These are phyloP conservation scores for Enteromius paludinosus DNA, from an alignment of 2,797 vertebrate species.

Conservation along the genomic window DNA sequence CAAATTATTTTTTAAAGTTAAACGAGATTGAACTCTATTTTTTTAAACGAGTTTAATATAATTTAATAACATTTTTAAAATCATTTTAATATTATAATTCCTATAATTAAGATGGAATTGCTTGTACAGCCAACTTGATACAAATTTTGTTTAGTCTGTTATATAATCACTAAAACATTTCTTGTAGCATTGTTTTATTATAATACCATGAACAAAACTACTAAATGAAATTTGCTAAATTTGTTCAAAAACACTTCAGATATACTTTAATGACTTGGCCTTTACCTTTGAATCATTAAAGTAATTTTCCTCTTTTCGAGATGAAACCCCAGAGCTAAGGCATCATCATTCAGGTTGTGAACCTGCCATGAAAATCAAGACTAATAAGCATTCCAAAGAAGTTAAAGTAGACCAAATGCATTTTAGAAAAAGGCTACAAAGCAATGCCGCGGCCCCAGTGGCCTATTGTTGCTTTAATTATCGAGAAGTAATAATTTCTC, in stretches of 20 bases:
- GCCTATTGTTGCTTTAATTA: slow-evolving; percentile 23
- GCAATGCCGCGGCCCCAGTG: neutral
- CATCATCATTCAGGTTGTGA: neutral
- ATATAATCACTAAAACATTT: neutral
- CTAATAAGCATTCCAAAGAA: neutral
- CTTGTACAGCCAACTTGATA: neutral
- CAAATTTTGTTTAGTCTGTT: neutral
- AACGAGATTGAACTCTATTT: neutral
- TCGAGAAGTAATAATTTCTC: neutral
- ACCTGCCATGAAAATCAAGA: slow-evolving; percentile 6
- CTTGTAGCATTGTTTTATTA: neutral
- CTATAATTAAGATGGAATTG: neutral
- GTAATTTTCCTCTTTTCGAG: slow-evolving; percentile 16
- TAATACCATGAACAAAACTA: neutral
- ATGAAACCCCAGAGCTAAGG: slow-evolving; percentile 1
- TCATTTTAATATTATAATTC: neutral
- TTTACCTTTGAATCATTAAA: neutral
- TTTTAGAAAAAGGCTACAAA: neutral
- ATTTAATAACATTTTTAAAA: too few relatives aligned
- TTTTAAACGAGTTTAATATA: too few relatives aligned
- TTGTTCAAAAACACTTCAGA: neutral
- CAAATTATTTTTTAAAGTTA: neutral
- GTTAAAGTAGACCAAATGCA: slow-evolving; percentile 16
- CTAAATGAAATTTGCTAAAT: neutral
- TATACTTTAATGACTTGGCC: neutral